Conservation (phyloP, 2,888 invertebrate species). For the Ennomos erosarius region DNA sequence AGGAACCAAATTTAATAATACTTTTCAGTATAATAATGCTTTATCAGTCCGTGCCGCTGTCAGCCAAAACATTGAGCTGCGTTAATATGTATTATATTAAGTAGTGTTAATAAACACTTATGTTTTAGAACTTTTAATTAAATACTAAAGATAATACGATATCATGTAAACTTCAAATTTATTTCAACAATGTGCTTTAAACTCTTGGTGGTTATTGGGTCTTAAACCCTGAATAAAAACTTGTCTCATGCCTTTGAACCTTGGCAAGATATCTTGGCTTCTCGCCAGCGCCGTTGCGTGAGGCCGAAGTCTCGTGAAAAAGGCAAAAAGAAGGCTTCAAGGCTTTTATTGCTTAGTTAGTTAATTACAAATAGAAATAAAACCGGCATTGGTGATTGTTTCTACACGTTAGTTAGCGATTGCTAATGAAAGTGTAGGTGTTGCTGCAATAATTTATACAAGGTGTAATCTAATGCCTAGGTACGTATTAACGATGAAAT, state of each 20-base stretch:
- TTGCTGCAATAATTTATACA: not conserved
- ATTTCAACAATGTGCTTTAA: not conserved
- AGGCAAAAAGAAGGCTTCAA: slow-evolving; percentile 48
- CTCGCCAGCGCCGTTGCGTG: slow-evolving; percentile 72
- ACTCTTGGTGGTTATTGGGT: slow-evolving; percentile 27
- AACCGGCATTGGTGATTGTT: slow-evolving; percentile 21
- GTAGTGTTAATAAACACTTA: too few relatives aligned
- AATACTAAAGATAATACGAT: too few relatives aligned
- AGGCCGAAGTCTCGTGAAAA: slow-evolving; percentile 59
- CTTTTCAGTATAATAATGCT: too few relatives aligned
- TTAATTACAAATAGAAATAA: slow-evolving; percentile 43
- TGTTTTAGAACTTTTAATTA: too few relatives aligned
- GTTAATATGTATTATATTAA: too few relatives aligned
- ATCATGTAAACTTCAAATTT: not conserved
- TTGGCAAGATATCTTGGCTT: slow-evolving; percentile 79
- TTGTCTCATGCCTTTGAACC: slow-evolving; percentile 78
- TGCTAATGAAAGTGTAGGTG: slow-evolving; percentile 4
- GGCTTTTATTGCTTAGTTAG: slow-evolving; percentile 40
- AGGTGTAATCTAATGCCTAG: not conserved
- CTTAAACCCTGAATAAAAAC: slow-evolving; percentile 64
- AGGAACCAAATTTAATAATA: too few relatives aligned
- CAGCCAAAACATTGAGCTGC: too few relatives aligned
- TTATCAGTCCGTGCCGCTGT: too few relatives aligned
- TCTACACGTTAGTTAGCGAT: slow-evolving; percentile 13
- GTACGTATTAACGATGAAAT: too few relatives aligned